Base-by-base conservation (phyloP, 2,797 vertebrate species). In the Mastacembelus armatus region DNA sequence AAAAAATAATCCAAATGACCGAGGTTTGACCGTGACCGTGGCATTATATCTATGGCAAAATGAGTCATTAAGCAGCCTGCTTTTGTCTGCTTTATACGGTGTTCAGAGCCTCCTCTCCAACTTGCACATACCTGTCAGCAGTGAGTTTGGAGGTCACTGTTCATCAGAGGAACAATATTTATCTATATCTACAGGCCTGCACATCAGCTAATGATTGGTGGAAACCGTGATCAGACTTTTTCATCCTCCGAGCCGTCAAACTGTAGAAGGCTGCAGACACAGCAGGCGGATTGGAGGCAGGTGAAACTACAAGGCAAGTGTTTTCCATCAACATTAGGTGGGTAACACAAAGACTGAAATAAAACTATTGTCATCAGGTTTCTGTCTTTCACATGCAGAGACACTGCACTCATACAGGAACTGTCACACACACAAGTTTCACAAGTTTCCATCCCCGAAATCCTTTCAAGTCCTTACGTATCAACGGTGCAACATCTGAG, bases 391-490 rank as follows among this genome's bases (percentile, higher is more conserved):
- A 60, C 39, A 57, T 10, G 48, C 7, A 11, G 36, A 48, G 21
- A 39, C 38, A 5, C 24, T 12, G 60, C 38, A n/a, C 19, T 3
- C 24, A 59, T 30, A 8, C 32, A 40, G 33, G 24, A 76, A 29
- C 58, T 71, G 71, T 65, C 80, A 74, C 26, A 2, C 26, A 49
- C 12, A 62, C n/a, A 57, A 50, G 27, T 51, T 73, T 69, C 56
- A 50, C 22, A 78, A 49, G 42, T 78, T 64, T 67, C 10, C 12
- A n/a, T 73, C 36, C 32, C 5, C 4, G 54, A 14, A 39, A 57
- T 16, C 36, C 36, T 62, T 69, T 77, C 33, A 58, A 51, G 43
- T 55, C 59, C 51, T 59, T 27, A 22, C 42, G 43, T 66, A 72
- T 74, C 65, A 59, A 3, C 32, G 2, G 39, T 59, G 54, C 49